Conservation (phyloP, 1,140 invertebrate genomes). For the Stegodyphus mimosarum region DNA sequence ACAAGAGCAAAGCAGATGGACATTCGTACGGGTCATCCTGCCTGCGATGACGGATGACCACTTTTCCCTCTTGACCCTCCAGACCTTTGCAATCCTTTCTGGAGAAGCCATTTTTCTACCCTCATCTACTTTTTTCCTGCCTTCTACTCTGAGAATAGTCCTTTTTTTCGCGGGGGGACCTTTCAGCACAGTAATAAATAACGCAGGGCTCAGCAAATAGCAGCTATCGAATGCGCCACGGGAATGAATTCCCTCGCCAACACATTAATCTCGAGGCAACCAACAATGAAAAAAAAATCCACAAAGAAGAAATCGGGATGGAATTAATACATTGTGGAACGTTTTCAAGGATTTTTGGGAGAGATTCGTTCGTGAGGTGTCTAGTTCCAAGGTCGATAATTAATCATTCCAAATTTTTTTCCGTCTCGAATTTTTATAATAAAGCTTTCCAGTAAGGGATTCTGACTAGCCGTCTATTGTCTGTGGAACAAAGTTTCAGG, state of each 20-base stretch:
- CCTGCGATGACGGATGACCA: conserved; percentile 48
- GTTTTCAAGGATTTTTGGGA: background rate
- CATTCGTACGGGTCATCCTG: conserved; percentile 16
- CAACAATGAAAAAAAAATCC: conserved; percentile 22
- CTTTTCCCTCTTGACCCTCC: conserved; percentile 57
- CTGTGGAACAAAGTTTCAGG: too few relatives aligned
- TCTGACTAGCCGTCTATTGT: too few relatives aligned
- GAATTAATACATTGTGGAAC: conserved; percentile 56
- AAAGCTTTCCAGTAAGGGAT: too few relatives aligned
- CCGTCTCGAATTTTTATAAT: too few relatives aligned
- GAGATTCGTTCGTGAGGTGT: too few relatives aligned
- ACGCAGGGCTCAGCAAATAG: conserved; percentile 38
- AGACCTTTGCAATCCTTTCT: conserved; percentile 56
- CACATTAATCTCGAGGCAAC: conserved; percentile 47
- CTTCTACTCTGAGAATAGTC: background rate
- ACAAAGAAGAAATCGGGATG: conserved; percentile 26
- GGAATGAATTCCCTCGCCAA: conserved; percentile 33
- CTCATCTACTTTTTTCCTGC: conserved; percentile 19
- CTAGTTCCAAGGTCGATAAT: background rate
- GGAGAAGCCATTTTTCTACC: conserved; percentile 45
- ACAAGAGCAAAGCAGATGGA: conserved; percentile 22
- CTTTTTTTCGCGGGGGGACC: conserved; percentile 12
- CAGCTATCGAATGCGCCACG: conserved; percentile 49
- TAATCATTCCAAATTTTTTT: background rate
- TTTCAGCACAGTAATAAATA: conserved; percentile 27